Conservation (phyloP, 2,113 vertebrate species). For the Actinemys pallida region DNA sequence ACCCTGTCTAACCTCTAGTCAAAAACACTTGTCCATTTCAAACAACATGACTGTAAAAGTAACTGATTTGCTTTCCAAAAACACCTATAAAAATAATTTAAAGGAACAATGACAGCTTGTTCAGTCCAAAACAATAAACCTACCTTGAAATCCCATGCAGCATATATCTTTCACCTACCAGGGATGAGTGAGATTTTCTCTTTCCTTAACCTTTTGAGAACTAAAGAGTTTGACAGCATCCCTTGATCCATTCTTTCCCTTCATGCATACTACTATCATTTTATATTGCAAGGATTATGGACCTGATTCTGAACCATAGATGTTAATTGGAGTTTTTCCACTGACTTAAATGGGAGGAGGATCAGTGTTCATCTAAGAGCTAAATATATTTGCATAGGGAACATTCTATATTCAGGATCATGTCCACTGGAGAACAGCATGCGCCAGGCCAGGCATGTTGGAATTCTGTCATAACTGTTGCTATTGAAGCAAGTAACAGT, state of each 20-base stretch:
- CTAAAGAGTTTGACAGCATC: not conserved
- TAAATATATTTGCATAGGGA: not conserved
- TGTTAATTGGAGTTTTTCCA: not conserved
- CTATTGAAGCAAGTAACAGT: not conserved
- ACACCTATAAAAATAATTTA: not conserved
- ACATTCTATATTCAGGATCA: not conserved
- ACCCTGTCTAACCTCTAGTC: not conserved
- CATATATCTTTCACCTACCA: not conserved
- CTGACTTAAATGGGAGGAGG: rapidly evolving
- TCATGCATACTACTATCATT: not conserved
- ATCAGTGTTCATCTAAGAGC: not conserved
- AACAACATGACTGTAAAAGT: not conserved
- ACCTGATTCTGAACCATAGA: not conserved
- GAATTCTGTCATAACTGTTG: not conserved
- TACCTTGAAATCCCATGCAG: not conserved
- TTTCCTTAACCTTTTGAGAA: constrained; percentile 8
- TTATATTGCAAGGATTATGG: not conserved
- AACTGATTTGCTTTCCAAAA: not conserved
- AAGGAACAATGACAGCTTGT: not conserved
- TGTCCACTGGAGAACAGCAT: not conserved
- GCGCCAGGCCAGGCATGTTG: not conserved
- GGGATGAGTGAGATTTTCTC: constrained; percentile 5
- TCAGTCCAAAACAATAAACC: not conserved
- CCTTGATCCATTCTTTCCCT: not conserved
- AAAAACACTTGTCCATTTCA: not conserved